A percentile compares a stretch with the other conserved stretches of the same genome.
Conservation (phyloP, 2,797 vertebrate genomes). For the Morus bassanus region DNA sequence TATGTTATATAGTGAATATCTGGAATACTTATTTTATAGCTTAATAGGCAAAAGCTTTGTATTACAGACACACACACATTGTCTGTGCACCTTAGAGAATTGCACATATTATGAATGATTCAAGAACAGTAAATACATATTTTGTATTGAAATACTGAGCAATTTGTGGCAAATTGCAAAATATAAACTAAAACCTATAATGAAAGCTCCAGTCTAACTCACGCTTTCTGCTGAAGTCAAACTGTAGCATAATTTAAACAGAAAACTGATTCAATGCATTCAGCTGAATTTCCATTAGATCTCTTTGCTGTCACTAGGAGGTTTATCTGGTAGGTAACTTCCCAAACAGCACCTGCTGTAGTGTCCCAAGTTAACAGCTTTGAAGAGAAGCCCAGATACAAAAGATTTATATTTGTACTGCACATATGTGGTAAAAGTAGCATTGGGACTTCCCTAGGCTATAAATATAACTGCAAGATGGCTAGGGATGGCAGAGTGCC, state of each 20-base stretch:
- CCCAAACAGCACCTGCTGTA: not conserved
- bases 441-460: slow-evolving; percentile 48
- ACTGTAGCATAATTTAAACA: not conserved
- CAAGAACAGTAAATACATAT: not conserved
- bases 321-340: not conserved
- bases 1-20: not conserved
- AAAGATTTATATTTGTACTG: slow-evolving; percentile 21
- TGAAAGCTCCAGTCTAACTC: not conserved
- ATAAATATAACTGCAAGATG: slow-evolving; percentile 50
- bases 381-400: slow-evolving; percentile 12
- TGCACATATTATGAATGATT: not conserved
- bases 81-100: not conserved
- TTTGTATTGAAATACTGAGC: not conserved
- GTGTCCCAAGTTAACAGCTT: slow-evolving; percentile 15
- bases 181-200: not conserved
- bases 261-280: not conserved
- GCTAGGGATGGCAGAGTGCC: slow-evolving; percentile 9
- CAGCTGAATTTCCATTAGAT: not conserved
- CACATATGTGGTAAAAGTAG: slow-evolving; percentile 33
- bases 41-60: not conserved
- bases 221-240: not conserved
- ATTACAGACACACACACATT: not conserved
- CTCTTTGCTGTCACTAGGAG: not conserved
- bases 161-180: slow-evolving; percentile 13
- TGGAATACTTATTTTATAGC: not conserved